A percentile compares a stretch with the other conserved stretches of the same genome.
These are phyloP conservation scores for Ageneiosus marmoratus DNA, from an alignment of 2,113 vertebrate genomes.

Conservation along the genomic window DNA sequence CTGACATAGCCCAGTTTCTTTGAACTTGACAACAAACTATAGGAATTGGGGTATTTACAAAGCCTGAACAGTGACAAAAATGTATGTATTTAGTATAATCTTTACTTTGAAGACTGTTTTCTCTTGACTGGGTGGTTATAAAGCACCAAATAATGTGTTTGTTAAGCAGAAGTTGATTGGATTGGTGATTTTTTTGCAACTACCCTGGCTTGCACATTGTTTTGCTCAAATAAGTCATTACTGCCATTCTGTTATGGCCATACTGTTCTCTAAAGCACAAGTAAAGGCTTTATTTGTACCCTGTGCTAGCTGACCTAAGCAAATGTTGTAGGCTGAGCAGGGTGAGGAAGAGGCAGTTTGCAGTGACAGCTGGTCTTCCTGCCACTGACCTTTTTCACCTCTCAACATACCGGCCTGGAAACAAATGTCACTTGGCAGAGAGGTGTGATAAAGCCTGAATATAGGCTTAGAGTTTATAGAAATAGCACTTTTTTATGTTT, in stretches of 20 bases:
- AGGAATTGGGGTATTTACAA: conserved; percentile 45
- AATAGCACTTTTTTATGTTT: background rate
- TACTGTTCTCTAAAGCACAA: background rate
- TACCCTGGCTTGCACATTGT: background rate
- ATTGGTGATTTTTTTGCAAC: background rate
- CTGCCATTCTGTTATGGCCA: background rate
- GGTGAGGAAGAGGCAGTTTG: conserved; percentile 20
- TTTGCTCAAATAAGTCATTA: background rate
- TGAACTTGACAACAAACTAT: conserved; percentile 37
- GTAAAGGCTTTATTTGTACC: background rate
- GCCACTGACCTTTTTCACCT: conserved; percentile 38
- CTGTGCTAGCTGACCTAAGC: conserved; percentile 8
- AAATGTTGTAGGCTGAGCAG: conserved; percentile 36
- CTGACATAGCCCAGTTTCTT: conserved; percentile 29
- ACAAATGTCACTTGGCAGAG: conserved; percentile 30
- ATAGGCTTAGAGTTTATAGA: conserved; percentile 14
- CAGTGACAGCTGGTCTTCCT: conserved; percentile 39
- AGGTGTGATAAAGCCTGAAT: conserved; percentile 35
- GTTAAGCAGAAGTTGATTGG: background rate
- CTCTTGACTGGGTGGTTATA: background rate
- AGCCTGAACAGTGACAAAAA: background rate
- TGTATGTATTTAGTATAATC: background rate
- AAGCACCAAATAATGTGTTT: background rate
- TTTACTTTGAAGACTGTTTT: background rate
- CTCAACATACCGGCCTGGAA: conserved; percentile 4